Conservation (phyloP, 64 coral and sea anemone genomes). For the Montipora efflorescens region DNA sequence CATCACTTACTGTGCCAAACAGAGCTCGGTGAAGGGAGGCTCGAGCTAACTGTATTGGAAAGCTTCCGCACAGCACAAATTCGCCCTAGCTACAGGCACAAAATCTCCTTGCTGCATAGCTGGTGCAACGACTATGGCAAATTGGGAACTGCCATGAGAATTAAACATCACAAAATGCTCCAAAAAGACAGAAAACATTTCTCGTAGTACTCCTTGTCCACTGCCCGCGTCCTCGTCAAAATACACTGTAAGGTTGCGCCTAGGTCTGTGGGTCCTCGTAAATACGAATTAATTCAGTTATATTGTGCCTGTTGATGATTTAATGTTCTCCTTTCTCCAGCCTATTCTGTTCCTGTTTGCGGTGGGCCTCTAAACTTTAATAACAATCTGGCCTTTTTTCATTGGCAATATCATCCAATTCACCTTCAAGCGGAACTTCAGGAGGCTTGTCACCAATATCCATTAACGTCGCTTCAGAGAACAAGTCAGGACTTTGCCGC, state of each 20-base stretch:
- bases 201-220: not conserved
- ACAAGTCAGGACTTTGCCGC: not conserved
- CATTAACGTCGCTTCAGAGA: not conserved
- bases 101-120: not conserved
- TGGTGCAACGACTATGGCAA: not conserved
- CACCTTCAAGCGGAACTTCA: not conserved
- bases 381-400: not conserved
- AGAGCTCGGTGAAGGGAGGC: not conserved
- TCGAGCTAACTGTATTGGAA: not conserved
- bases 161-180: not conserved
- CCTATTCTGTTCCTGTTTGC: not conserved
- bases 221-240: conserved; percentile 6
- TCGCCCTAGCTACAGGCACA: not conserved
- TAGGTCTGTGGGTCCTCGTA: conserved; percentile 45
- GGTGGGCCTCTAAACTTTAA: not conserved
- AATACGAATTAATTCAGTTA: not conserved
- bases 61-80: not conserved
- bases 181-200: conserved; percentile 17
- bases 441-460: not conserved
- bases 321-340: not conserved
- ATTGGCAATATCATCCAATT: not conserved
- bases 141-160: conserved; percentile 4
- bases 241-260: not conserved
- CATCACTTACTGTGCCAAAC: not conserved
- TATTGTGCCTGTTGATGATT: not conserved